Percentiles rank a stretch among this genome's conserved stretches.
Evolutionary conservation across 1,140 invertebrate species (phyloP).

Genomic region (Leptopilina boulardi): DNA sequence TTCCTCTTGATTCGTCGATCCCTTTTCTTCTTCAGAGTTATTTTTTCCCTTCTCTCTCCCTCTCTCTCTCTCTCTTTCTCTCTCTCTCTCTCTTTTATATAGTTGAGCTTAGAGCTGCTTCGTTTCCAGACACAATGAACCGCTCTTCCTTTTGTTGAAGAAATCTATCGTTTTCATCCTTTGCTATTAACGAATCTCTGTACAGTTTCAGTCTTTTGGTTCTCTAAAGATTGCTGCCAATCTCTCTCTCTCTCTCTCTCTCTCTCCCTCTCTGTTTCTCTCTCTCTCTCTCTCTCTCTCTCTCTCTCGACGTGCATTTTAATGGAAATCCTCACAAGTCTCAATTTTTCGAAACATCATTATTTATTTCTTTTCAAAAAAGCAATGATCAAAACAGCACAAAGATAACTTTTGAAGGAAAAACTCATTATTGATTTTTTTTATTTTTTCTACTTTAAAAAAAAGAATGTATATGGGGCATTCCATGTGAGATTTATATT

Average conservation of each 20-base stretch:
- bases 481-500: too few relatives aligned
- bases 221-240: neutral
- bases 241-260: neutral
- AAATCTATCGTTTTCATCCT: conserved; percentile 16
- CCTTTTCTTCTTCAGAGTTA: neutral
- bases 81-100: too few relatives aligned
- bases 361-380: neutral
- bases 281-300: too few relatives aligned
- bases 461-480: too few relatives aligned
- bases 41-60: conserved; percentile 6
- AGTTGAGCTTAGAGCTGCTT: neutral
- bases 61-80: too few relatives aligned
- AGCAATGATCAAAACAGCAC: too few relatives aligned
- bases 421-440: too few relatives aligned
- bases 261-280: too few relatives aligned
- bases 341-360: neutral
- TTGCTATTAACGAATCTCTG: conserved; percentile 11
- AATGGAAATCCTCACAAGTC: neutral
- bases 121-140: conserved; percentile 25
- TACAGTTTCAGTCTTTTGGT: conserved; percentile 15
- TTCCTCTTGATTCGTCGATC: conserved; percentile 22
- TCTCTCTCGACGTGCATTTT: neutral
- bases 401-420: too few relatives aligned
- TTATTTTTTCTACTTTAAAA: too few relatives aligned
- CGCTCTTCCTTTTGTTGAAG: conserved; percentile 19